A percentile compares a stretch with the other conserved stretches of the same genome.
Conservation (phyloP, 2,888 invertebrate species). For the Volucella zonaria region DNA sequence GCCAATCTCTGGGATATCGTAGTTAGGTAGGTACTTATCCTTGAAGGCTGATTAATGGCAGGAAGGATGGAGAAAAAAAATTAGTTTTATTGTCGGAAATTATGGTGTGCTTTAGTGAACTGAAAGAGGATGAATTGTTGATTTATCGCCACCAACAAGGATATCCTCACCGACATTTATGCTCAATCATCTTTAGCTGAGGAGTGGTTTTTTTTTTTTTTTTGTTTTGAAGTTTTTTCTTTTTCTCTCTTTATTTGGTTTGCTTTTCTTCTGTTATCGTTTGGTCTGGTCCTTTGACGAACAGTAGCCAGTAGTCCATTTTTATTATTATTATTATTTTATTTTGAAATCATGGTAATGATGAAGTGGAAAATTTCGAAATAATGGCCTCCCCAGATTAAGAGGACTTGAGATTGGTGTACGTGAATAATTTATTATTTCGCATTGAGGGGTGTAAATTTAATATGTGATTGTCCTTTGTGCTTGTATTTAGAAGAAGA, state of each 20-base stretch:
- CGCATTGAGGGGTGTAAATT: too few relatives aligned
- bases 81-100: slow-evolving; percentile 74
- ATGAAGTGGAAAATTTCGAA: slow-evolving; percentile 11
- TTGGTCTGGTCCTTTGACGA: background rate
- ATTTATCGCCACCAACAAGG: slow-evolving; percentile 78
- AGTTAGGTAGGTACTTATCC: slow-evolving; percentile 16
- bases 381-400: background rate
- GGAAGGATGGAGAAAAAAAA: slow-evolving; percentile 57
- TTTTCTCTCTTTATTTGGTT: slow-evolving; percentile 3
- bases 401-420: too few relatives aligned
- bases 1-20: background rate
- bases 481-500: too few relatives aligned
- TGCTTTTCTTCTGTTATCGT: background rate
- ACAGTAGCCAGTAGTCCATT: background rate
- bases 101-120: slow-evolving; percentile 72
- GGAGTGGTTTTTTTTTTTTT: slow-evolving; percentile 6
- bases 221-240: too few relatives aligned
- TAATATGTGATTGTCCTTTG: too few relatives aligned
- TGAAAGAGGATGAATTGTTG: slow-evolving; percentile 78
- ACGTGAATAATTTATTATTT: too few relatives aligned
- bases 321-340: background rate
- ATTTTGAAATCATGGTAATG: background rate
- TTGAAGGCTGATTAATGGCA: slow-evolving; percentile 47
- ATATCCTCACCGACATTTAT: slow-evolving; percentile 41
- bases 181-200: slow-evolving; percentile 53